phyloP scores from a whole-genome alignment of 2,113 vertebrate genomes.

The Anseranas semipalmata region DNA sequence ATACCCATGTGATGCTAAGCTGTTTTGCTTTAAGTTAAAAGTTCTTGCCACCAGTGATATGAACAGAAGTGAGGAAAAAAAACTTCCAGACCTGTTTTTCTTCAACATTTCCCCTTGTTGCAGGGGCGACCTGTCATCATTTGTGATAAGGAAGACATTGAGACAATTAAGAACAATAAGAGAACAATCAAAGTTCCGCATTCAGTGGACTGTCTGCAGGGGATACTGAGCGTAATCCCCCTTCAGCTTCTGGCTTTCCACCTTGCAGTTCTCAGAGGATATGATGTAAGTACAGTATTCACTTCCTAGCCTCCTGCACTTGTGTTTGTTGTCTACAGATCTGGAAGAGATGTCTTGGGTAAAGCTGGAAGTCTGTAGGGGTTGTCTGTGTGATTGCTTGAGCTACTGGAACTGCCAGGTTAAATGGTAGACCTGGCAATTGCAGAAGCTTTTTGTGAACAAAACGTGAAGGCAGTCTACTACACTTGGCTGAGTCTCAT shows the following conservation, averaged over 20 bases:
- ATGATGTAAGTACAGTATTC: slow-evolving; percentile 83
- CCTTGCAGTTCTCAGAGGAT: slow-evolving; percentile 93
- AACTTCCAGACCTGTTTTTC: background rate
- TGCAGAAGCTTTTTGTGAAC: background rate
- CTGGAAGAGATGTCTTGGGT: background rate
- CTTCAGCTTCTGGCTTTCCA: slow-evolving; percentile 97
- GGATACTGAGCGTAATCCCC: slow-evolving; percentile 94
- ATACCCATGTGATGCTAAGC: background rate
- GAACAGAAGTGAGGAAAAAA: background rate
- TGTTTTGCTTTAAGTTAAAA: background rate
- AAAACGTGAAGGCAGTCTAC: background rate
- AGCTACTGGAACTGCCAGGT: background rate
- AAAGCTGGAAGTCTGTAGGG: accelerated
- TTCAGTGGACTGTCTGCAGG: slow-evolving; percentile 96
- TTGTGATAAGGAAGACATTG: slow-evolving; percentile 93
- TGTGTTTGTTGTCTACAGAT: accelerated
- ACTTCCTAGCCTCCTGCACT: background rate
- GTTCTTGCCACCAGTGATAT: background rate
- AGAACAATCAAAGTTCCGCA: slow-evolving; percentile 95
- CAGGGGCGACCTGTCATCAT: slow-evolving; percentile 96
- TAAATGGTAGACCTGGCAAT: background rate
- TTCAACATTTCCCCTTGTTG: background rate
- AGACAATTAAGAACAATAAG: slow-evolving; percentile 93
- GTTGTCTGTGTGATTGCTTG: background rate
- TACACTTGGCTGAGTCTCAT: accelerated